phyloP scores from a whole-genome alignment of 2,113 vertebrate genomes.

The Nansenia antarctica region DNA sequence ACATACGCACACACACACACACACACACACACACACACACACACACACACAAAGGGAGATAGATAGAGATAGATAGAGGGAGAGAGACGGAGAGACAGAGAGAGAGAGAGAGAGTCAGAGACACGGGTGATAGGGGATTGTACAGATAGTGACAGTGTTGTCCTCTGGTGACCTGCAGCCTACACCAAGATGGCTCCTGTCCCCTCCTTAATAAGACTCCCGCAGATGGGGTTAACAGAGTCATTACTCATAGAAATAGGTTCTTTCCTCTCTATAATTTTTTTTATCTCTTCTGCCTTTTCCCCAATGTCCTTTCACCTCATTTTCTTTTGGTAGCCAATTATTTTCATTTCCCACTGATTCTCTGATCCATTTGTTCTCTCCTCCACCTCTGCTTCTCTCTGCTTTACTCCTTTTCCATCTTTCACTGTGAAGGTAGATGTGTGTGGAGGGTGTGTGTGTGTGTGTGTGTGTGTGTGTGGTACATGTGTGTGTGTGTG shows the following conservation, averaged over 20 bases:
- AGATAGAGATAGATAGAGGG: not conserved
- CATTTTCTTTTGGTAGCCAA: constrained; percentile 60
- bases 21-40: too few relatives aligned
- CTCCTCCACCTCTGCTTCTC: not conserved
- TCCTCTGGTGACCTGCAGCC: not conserved
- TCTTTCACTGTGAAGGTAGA: too few relatives aligned
- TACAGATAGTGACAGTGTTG: not conserved
- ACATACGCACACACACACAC: too few relatives aligned
- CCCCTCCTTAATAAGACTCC: not conserved
- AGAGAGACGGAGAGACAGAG: not conserved
- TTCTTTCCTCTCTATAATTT: constrained; percentile 17
- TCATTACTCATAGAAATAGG: constrained; percentile 48
- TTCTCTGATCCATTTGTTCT: constrained; percentile 36
- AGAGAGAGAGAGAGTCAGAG: not conserved
- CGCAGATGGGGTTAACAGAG: not conserved
- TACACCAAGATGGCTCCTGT: not conserved
- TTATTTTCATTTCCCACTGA: constrained; percentile 56
- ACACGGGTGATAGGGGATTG: not conserved
- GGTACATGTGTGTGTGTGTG: too few relatives aligned
- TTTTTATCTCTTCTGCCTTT: constrained; percentile 39
- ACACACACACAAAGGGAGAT: too few relatives aligned
- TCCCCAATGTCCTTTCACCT: constrained; percentile 66
- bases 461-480: not conserved
- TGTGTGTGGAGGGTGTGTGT: not conserved
- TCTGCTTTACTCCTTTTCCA: not conserved